Evolutionary conservation across 2,797 vertebrate genomes (phyloP), one percentile per base, ranked within the genome.

Genomic region (Sebastes iracundus): DNA sequence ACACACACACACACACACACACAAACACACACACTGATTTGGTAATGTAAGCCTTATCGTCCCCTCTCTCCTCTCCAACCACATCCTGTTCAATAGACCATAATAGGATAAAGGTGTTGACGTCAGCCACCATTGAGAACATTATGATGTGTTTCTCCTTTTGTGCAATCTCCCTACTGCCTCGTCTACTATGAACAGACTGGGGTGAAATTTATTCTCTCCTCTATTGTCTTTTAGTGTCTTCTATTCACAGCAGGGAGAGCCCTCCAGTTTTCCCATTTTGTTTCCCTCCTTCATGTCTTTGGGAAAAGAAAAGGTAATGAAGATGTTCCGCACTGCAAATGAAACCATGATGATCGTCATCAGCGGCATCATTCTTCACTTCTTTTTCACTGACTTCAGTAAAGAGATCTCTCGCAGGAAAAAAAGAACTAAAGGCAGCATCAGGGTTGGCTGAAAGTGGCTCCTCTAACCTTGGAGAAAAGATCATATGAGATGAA

Each of bases 61-160:
- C 66, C 63, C 18, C 77, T 80, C 74, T 88, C 61, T 80, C 30
- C 72, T 82, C 77, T 87, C 30, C 38, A 59, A 66, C 80, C 72
- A 76, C 82, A 78, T 70, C 69, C 74, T 84, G 89, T 82, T 86
- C 86, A 88, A 84, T 66, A 87, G 86, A 85, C 81, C 83, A 84
- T 85, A 88, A 89, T 89, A 74, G 81, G 77, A 76, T 72, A n/a
- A 75, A 87, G 73, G 72, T 81, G 72, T 80, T 87, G 82, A 88
- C 84, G 83, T 88, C 87, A 90, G 79, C 59, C 83, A 30, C 83
- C 78, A 90, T 86, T 90, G 65, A 23, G 84, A 85, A 89, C 72
- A 86, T 89, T 87, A 87, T 91, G 82, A 85, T 80, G 77, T 82
- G 79, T 89, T 84, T 83, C 81, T 85, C 46, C 80, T 78, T 90